phyloP scores from a whole-genome alignment of 2,113 vertebrate species.

The Colius striatus region DNA sequence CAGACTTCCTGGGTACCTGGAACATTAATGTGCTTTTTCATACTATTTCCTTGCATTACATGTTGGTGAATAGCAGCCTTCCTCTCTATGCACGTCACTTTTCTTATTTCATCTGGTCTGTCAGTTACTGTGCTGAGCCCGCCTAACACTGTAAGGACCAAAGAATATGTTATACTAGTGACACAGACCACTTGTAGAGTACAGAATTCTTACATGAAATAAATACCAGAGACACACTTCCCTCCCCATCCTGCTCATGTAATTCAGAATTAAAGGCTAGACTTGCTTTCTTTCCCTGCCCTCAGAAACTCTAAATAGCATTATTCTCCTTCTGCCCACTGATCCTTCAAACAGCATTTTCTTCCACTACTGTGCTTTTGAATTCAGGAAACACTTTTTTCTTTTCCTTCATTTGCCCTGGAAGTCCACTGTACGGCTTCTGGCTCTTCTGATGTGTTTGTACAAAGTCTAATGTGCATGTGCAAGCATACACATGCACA shows the following conservation, averaged over 20 bases:
- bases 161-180: background rate
- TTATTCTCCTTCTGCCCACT: background rate
- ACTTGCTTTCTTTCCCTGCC: background rate
- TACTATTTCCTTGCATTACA: background rate
- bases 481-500: background rate
- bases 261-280: slow-evolving; percentile 19
- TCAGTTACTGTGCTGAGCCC: background rate
- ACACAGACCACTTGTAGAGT: background rate
- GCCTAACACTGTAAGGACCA: background rate
- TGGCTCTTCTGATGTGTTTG: background rate
- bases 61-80: background rate
- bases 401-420: background rate
- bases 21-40: background rate
- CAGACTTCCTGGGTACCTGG: background rate
- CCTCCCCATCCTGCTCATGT: background rate
- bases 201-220: background rate
- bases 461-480: background rate
- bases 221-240: background rate
- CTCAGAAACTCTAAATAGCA: background rate
- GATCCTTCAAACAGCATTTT: background rate
- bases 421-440: background rate
- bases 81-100: background rate
- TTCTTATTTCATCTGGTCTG: background rate
- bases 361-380: background rate
- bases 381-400: background rate